These are phyloP conservation scores for Sebastes schlegelii DNA, from an alignment of 2,113 vertebrate genomes.

Conservation along the genomic window DNA sequence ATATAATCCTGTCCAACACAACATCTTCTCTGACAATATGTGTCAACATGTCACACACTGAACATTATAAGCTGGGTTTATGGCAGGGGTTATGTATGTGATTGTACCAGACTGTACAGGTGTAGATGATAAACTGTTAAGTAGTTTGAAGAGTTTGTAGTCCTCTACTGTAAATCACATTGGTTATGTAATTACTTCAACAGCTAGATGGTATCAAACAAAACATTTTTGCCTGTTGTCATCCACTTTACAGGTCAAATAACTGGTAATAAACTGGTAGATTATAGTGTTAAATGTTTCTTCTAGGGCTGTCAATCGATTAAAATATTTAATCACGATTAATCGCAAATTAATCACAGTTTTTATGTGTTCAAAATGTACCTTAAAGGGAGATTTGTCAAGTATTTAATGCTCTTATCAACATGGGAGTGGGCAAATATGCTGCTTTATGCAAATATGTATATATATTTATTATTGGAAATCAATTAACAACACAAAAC, in stretches of 20 bases:
- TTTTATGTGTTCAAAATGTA: too few species aligned
- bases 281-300: too few species aligned
- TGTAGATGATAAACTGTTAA: neutral
- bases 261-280: neutral
- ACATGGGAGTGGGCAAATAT: too few species aligned
- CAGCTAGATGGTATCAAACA: constrained; percentile 25
- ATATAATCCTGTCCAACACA: neutral
- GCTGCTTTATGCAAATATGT: too few species aligned
- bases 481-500: too few species aligned
- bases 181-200: neutral
- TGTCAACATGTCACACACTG: neutral
- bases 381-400: too few species aligned
- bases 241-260: constrained; percentile 7
- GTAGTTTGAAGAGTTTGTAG: neutral
- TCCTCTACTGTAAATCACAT: neutral
- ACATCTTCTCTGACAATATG: neutral
- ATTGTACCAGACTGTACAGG: neutral
- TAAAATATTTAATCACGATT: too few species aligned
- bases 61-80: neutral
- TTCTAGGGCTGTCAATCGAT: too few species aligned
- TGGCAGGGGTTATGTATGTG: neutral
- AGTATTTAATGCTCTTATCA: too few species aligned
- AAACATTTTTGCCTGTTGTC: neutral
- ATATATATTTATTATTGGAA: too few species aligned
- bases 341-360: too few species aligned